Base-by-base conservation (phyloP, 2,797 vertebrate genomes). In the Micrastur ruficollis region DNA sequence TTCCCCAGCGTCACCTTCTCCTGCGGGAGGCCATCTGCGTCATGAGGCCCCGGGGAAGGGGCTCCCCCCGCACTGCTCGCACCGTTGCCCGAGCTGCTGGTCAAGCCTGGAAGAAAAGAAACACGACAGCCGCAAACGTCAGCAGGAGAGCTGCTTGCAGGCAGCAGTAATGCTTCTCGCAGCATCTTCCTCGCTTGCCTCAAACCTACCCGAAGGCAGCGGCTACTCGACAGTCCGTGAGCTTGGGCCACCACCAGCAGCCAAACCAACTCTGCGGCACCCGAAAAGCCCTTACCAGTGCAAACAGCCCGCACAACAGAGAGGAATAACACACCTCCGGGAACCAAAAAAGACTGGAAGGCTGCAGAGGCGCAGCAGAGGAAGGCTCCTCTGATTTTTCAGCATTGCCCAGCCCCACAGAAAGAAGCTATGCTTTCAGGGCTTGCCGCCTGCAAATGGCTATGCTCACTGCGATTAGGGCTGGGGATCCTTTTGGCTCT, bases 1-100 rank as follows among this genome's bases (percentile, higher is more conserved):
- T 38, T n/a, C 18, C 46, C 29, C 66, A 65, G 74, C 27, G 75
- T 93, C 59, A 98, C 98, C 97, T 97, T 98, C 50, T 97, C 95
- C 92, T 66, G 75, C 4, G 73, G 92, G 36, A 96, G 50, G 10
- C 84, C 29, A 16, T 96, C 90, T 3, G 23, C 5, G 2, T n/a
- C 32, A 12, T 44, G 84, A 52, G 59, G 36, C 29, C 27, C 78
- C 11, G n/a, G 66, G 21, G 83, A 71, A 71, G 89, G 74, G 31
- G 65, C 34, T 62, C 47, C 12, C 34, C 58, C 66, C 32, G 23
- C 82, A 14, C 85, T 2, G 0, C 75, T 70, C 14, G 6, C 61
- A 46, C 70, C 73, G 10, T 46, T 38, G 12, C 95, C 95, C 21
- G 83, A 72, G 76, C 58, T 12, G 9, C 81, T 74, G 47, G 58